Evolutionary conservation across 2,113 vertebrate genomes (phyloP).

Genomic region (Macroglossus sobrinus): DNA sequence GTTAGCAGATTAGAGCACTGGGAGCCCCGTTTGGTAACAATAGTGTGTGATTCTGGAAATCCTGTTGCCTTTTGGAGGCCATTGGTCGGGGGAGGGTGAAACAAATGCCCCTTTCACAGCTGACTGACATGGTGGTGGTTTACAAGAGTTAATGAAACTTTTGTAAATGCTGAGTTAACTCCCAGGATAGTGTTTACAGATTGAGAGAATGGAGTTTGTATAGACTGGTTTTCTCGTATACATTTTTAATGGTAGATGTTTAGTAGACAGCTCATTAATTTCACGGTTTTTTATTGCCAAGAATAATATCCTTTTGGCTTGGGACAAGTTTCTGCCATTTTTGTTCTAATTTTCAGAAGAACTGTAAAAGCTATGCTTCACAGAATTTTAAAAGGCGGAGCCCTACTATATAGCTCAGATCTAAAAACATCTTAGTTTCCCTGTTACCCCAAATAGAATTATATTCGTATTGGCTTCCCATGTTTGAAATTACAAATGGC

Average conservation of each 20-base stretch:
- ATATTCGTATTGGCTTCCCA: slow-evolving; percentile 62
- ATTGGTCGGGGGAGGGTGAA: not conserved
- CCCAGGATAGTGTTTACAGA: slow-evolving; percentile 45
- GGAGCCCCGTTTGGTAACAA: not conserved
- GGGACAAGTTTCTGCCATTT: slow-evolving; percentile 47
- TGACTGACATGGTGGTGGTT: not conserved
- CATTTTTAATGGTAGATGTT: slow-evolving; percentile 70
- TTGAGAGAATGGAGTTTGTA: slow-evolving; percentile 22
- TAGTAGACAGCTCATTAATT: slow-evolving; percentile 77
- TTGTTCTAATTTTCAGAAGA: slow-evolving; percentile 48
- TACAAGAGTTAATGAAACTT: slow-evolving; percentile 67
- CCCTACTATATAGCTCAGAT: slow-evolving; percentile 31
- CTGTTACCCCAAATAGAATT: slow-evolving; percentile 59
- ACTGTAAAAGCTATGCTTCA: slow-evolving; percentile 41
- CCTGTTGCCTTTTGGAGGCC: not conserved
- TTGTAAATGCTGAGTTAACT: slow-evolving; percentile 55
- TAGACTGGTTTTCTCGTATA: slow-evolving; percentile 54
- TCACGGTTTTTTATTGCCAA: slow-evolving; percentile 69
- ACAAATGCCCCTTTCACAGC: slow-evolving; percentile 31
- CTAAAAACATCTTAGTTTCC: slow-evolving; percentile 4
- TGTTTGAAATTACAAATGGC: slow-evolving; percentile 50
- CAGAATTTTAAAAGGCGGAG: slow-evolving; percentile 59
- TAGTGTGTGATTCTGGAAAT: not conserved
- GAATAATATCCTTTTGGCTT: slow-evolving; percentile 64
- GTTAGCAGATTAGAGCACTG: not conserved